Percentiles rank a stretch among this genome's conserved stretches.
These are phyloP conservation scores for Sciaenops ocellatus DNA, from an alignment of 2,797 vertebrate genomes.

Conservation along the genomic window DNA sequence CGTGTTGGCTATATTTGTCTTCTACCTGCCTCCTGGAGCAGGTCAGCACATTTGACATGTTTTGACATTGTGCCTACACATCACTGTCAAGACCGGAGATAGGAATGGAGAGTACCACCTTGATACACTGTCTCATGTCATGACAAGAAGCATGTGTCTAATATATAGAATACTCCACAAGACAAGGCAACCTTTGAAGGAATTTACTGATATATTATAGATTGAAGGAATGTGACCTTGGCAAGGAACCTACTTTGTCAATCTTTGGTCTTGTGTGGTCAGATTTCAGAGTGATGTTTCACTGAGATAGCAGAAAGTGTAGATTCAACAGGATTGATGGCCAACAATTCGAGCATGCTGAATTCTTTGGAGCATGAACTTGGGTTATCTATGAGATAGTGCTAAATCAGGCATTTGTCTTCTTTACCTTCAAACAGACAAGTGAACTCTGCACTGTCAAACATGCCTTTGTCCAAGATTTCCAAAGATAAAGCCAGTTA, in stretches of 20 bases:
- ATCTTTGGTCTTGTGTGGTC: background rate
- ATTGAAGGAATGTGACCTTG: slow-evolving; percentile 19
- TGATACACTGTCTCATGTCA: slow-evolving; percentile 17
- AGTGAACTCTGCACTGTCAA: background rate
- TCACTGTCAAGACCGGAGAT: slow-evolving; percentile 25
- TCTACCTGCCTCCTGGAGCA: slow-evolving; percentile 94
- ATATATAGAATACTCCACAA: background rate
- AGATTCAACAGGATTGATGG: slow-evolving; percentile 4
- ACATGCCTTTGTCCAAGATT: background rate
- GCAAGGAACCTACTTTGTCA: slow-evolving; percentile 5
- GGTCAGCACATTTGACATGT: slow-evolving; percentile 78
- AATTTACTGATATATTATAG: slow-evolving; percentile 13
- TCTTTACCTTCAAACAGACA: background rate
- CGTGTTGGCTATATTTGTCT: slow-evolving; percentile 93
- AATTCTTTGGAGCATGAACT: background rate
- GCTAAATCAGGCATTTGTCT: background rate
- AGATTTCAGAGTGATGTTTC: background rate
- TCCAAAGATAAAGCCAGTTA: background rate
- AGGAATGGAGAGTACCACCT: background rate
- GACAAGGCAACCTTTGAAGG: background rate
- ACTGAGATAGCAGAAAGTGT: background rate
- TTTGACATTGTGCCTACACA: slow-evolving; percentile 23
- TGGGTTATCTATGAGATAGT: no score
- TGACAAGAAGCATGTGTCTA: slow-evolving; percentile 24
- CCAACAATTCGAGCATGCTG: background rate